Evolutionary conservation across 2,888 invertebrate species (phyloP).

Genomic region (Epistrophe grossulariae): DNA sequence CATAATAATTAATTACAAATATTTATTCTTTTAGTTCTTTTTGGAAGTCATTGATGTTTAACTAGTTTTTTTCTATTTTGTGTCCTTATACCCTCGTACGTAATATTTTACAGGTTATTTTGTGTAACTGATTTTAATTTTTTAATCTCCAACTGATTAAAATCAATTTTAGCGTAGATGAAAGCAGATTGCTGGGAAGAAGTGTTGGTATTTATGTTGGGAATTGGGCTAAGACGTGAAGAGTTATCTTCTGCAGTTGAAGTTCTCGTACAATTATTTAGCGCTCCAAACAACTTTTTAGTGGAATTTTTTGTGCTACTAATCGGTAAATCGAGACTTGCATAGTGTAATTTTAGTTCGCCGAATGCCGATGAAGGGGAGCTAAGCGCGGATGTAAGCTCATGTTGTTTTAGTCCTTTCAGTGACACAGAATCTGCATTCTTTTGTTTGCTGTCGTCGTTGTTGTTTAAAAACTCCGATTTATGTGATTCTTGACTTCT

Average conservation of each 20-base stretch:
- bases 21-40: conserved; percentile 17
- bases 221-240: conserved; percentile 79
- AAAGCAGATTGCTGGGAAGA: conserved; percentile 83
- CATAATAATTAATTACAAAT: conserved; percentile 50
- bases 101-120: conserved; percentile 50
- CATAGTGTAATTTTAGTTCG: conserved; percentile 87
- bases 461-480: conserved; percentile 74
- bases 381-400: background rate
- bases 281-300: conserved; percentile 41
- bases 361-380: conserved; percentile 78
- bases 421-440: conserved; percentile 82
- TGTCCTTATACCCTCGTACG: conserved; percentile 26
- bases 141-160: conserved; percentile 83
- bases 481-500: conserved; percentile 76
- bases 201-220: conserved; percentile 79
- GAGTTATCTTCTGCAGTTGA: conserved; percentile 78
- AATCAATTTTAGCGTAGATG: conserved; percentile 92
- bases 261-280: conserved; percentile 37
- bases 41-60: conserved; percentile 70
- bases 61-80: conserved; percentile 42
- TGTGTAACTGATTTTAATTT: conserved; percentile 60
- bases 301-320: conserved; percentile 56
- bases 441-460: conserved; percentile 44
- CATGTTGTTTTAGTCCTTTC: conserved; percentile 35
- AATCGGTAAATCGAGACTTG: conserved; percentile 86